Evolutionary conservation across 1,140 invertebrate genomes (phyloP), one percentile per base, ranked within the genome.

Genomic region (Xylocopa sonorina): DNA sequence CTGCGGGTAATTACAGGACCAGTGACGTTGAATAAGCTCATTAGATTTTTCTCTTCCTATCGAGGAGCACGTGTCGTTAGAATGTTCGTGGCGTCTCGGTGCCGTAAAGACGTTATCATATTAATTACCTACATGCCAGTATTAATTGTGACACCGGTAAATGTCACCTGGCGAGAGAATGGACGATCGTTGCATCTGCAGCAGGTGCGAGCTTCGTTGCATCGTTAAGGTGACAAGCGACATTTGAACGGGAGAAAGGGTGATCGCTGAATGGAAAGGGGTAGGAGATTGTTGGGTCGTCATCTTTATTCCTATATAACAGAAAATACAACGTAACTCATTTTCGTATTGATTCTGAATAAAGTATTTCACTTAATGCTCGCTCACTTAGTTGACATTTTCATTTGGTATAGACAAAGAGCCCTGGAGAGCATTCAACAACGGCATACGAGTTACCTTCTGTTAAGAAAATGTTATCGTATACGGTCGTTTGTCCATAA

Each of bases 1-100:
- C 91, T 91, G 87, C 85, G 89, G 90, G 90, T 92, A 92, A 92
- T 91, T 92, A 92, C 90, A 92, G 90, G 88, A 88, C 88, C 81
- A 81, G 85, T 89, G 87, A 90, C 88, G 87, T 91, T 92, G 90
- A 91, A 91, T 92, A 90, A 92, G 91, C 89, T 91, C 90, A 90
- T 92, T 91, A 90, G 86, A 88, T 90, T 91, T 90, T 88, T 90
- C 74, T 79, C 41, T 55, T 66, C 60, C 63, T 43, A 55, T 78
- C 60, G 29, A 60, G 43, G 41, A 38, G 50, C 63, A 67, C 43
- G 24, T 60, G 43, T 67, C 75, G 29, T 60, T 34, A 24, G 50
- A 24, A n/a, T 57, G 50, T 46, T 14, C 41, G 51, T 38, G 38
- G 38, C 12, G 48, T 68, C 53, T 68, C 29, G 34, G 2, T 18